Evolutionary conservation across 2,797 vertebrate genomes (phyloP).

Genomic region (Gymnothorax reevesii): DNA sequence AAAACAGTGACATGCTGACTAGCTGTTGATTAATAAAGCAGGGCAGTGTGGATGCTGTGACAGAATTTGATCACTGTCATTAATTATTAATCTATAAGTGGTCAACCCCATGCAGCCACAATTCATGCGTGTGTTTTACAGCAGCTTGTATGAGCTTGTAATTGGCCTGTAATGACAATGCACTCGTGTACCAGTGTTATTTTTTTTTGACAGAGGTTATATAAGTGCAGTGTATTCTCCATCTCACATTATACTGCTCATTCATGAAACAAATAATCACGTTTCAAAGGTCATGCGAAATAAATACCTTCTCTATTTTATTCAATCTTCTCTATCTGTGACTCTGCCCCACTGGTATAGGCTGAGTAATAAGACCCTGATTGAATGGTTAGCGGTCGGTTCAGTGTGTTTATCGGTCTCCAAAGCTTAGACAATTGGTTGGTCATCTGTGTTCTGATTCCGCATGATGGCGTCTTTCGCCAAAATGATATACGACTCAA

Average conservation of each 20-base stretch:
- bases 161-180: constrained; percentile 22
- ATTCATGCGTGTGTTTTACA: constrained; percentile 25
- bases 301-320: background rate
- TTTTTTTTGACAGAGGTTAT: background rate
- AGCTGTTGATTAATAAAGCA: background rate
- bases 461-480: background rate
- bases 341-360: background rate
- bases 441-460: constrained; percentile 12
- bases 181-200: constrained; percentile 3
- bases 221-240: background rate
- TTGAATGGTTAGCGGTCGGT: constrained; percentile 1
- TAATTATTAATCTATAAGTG: background rate
- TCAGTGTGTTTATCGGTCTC: constrained; percentile 7
- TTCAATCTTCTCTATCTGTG: background rate
- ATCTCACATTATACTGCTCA: background rate
- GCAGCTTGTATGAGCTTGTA: constrained; percentile 4
- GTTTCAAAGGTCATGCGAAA: background rate
- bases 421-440: background rate
- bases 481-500: background rate
- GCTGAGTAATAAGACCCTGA: background rate
- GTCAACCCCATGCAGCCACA: constrained; percentile 5
- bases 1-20: background rate
- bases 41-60: background rate
- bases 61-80: background rate
- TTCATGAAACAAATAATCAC: background rate